phyloP scores from a whole-genome alignment of 2,113 vertebrate genomes.

The Cinclus mexicanus region DNA sequence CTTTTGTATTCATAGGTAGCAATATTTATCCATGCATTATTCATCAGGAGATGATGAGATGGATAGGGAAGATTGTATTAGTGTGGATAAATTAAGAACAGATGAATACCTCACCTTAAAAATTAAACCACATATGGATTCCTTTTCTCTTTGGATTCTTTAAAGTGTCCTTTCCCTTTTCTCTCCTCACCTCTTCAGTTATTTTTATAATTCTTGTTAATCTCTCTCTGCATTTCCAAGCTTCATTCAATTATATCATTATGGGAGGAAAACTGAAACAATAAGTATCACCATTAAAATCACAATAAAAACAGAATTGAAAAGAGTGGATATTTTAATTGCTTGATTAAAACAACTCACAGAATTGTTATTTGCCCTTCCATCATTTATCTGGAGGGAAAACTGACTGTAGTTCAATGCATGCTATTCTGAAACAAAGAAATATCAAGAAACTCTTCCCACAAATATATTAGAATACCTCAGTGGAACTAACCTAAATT shows the following conservation, averaged over 20 bases:
- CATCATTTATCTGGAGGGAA: not conserved
- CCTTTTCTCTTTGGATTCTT: not conserved
- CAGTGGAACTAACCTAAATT: not conserved
- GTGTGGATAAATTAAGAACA: conserved; percentile 44
- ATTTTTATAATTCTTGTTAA: not conserved
- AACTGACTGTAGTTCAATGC: not conserved
- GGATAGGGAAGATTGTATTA: conserved; percentile 29
- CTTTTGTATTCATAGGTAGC: conserved; percentile 10
- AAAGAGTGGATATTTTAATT: not conserved
- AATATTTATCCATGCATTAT: conserved; percentile 56
- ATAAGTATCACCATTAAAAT: not conserved
- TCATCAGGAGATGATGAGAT: conserved; percentile 52
- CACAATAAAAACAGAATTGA: not conserved
- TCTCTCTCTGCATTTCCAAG: not conserved
- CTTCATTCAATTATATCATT: not conserved
- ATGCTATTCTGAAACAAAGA: not conserved
- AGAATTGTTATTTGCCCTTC: not conserved
- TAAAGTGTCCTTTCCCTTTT: not conserved
- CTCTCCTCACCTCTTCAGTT: not conserved
- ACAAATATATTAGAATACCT: not conserved
- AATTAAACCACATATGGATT: not conserved
- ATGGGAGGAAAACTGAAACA: not conserved
- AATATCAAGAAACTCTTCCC: not conserved
- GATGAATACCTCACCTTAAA: conserved; percentile 29
- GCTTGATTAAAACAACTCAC: not conserved